These are phyloP conservation scores for Mormyrus iriodes DNA, from an alignment of 2,113 vertebrate genomes.

Conservation along the genomic window DNA sequence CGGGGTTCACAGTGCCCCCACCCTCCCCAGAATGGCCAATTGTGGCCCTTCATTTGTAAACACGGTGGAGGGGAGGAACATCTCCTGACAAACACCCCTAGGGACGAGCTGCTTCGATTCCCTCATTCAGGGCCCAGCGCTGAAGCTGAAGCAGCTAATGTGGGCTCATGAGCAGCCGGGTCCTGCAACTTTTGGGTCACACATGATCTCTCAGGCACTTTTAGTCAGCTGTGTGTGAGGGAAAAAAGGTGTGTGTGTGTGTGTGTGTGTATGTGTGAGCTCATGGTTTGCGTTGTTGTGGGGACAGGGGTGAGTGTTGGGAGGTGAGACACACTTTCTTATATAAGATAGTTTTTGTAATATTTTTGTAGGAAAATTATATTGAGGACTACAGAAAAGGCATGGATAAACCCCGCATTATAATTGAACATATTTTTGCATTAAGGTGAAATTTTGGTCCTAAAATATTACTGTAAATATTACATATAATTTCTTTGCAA, in stretches of 20 bases:
- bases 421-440: neutral
- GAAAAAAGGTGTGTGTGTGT: neutral
- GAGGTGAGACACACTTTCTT: neutral
- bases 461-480: neutral
- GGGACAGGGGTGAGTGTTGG: neutral
- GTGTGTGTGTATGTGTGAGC: neutral
- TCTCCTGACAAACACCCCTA: constrained; percentile 62
- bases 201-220: neutral
- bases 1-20: constrained; percentile 48
- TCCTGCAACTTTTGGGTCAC: neutral
- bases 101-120: constrained; percentile 55
- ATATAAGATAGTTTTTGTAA: neutral
- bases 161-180: constrained; percentile 38
- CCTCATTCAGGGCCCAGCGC: constrained; percentile 54
- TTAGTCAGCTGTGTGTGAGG: neutral
- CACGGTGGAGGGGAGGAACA: constrained; percentile 54
- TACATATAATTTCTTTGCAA: neutral
- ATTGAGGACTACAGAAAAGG: neutral
- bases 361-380: neutral
- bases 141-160: constrained; percentile 54
- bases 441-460: neutral
- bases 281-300: neutral
- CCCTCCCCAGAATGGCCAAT: constrained; percentile 48
- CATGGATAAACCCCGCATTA: neutral
- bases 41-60: constrained; percentile 64